Conservation (phyloP, 2,888 invertebrate genomes). For the Muscina levida region DNA sequence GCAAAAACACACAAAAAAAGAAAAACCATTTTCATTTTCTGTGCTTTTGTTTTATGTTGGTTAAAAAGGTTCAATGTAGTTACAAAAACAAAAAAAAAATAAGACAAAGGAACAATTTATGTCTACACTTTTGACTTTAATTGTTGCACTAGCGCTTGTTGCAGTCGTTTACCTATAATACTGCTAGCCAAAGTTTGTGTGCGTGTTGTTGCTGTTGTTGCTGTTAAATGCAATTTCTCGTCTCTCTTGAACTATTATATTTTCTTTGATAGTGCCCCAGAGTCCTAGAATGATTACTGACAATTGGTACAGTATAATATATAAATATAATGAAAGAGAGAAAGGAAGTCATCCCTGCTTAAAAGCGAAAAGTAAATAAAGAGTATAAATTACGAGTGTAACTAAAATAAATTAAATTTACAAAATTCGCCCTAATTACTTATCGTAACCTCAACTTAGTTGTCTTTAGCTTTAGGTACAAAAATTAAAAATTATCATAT, state of each 20-base stretch:
- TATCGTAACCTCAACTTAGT: no score
- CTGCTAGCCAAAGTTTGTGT: neutral
- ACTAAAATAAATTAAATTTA: no score
- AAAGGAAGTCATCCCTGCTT: neutral
- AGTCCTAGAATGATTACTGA: slow-evolving; percentile 37
- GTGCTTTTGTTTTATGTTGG: neutral
- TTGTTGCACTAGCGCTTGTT: slow-evolving; percentile 63
- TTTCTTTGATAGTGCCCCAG: slow-evolving; percentile 50
- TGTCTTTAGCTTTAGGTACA: no score
- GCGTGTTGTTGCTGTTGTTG: slow-evolving; percentile 17
- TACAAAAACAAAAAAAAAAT: slow-evolving; percentile 53
- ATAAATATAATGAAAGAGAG: no score
- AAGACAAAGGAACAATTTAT: slow-evolving; percentile 63
- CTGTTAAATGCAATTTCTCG: slow-evolving; percentile 4
- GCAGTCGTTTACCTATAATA: slow-evolving; percentile 9
- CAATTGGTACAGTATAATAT: slow-evolving; percentile 1
- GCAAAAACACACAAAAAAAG: no score
- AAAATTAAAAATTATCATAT: no score
- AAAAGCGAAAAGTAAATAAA: no score
- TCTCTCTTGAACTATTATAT: slow-evolving; percentile 19
- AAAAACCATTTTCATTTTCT: no score
- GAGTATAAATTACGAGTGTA: no score
- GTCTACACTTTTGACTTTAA: slow-evolving; percentile 64
- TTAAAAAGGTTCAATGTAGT: slow-evolving; percentile 40
- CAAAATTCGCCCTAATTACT: no score